phyloP scores from a whole-genome alignment of 2,113 vertebrate species.

The Cyanistes caeruleus region DNA sequence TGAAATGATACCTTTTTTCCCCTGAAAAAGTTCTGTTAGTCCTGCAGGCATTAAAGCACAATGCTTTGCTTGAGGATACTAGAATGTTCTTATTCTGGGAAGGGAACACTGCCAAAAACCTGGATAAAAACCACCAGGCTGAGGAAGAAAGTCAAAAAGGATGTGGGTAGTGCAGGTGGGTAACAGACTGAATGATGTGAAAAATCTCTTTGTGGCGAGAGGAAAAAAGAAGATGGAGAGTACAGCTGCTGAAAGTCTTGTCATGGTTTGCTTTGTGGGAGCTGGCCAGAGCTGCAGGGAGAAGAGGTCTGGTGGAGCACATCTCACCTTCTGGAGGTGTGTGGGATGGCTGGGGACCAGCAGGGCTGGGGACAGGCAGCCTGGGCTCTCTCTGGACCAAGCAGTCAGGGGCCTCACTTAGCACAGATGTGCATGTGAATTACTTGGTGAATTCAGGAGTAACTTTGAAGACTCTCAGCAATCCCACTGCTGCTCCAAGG shows the following conservation, averaged over 20 bases:
- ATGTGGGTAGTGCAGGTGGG: conserved; percentile 36
- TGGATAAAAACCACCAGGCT: background rate
- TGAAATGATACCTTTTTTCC: background rate
- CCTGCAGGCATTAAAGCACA: background rate
- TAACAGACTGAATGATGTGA: background rate
- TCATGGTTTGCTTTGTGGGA: background rate
- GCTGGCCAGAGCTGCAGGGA: background rate
- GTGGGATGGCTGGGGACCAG: background rate
- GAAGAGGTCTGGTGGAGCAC: background rate
- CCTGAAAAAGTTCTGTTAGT: background rate
- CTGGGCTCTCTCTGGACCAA: background rate
- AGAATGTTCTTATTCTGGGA: background rate
- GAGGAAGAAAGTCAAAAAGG: background rate
- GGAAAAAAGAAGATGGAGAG: background rate
- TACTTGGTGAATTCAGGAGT: background rate
- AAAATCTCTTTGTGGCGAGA: conserved; percentile 9
- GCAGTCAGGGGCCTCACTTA: accelerated
- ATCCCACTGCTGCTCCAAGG: background rate
- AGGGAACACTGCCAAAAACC: background rate
- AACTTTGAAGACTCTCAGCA: background rate
- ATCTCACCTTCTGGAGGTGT: accelerated
- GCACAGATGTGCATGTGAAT: accelerated
- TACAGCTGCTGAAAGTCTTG: background rate
- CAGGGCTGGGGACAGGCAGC: background rate
- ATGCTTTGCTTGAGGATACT: background rate